Evolutionary conservation across 1,140 invertebrate species (phyloP), one percentile per base, ranked within the genome.

Genomic region (Leptopilina clavipes): DNA sequence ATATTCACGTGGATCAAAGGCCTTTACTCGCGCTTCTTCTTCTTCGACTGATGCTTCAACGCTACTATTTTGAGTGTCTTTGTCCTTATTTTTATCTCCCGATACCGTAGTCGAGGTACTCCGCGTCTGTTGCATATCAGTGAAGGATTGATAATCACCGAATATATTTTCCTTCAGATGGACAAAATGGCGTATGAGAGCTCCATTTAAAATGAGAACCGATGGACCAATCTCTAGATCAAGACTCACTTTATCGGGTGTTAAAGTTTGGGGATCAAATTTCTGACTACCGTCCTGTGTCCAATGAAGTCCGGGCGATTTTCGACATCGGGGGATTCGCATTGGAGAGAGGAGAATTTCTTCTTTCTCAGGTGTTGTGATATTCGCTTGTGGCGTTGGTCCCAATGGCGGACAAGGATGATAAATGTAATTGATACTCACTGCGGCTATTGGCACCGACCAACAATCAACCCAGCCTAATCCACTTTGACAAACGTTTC

Each of bases 121-220:
- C 48, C 88, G 86, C 5, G 86, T 89, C 79, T 94, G 93, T 81
- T 96, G 94, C 95, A 98, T 98, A 82, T 98, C 97, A 0, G 96
- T 97, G 85, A 98, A 98, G 8, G 92, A 93, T 90, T 98, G 97
- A 92, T 98, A 95, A 89, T 98, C 97, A 0, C 98, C 98, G 89
- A 99, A 97, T 76, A 99, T 97, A 86, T 99, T 99, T 91, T 99
- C 98, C 89, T 98, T 96, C 1, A 98, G 92, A 90, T 97, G 94
- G 75, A 98, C 94, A 82, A 98, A 95, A 86, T 96, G 95, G 54
- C 95, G 94, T 6, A 99, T 91, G 2, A 98, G 93, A 18, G 97
- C 95, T 1, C 98, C 98, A 88, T 98, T 98, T 0, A 98, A 91
- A 78, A 96, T 93, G 0, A 98, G 88, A 18, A 97, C 94, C 0